phyloP scores from a whole-genome alignment of 2,797 vertebrate species.

The Pteropus rufus region DNA sequence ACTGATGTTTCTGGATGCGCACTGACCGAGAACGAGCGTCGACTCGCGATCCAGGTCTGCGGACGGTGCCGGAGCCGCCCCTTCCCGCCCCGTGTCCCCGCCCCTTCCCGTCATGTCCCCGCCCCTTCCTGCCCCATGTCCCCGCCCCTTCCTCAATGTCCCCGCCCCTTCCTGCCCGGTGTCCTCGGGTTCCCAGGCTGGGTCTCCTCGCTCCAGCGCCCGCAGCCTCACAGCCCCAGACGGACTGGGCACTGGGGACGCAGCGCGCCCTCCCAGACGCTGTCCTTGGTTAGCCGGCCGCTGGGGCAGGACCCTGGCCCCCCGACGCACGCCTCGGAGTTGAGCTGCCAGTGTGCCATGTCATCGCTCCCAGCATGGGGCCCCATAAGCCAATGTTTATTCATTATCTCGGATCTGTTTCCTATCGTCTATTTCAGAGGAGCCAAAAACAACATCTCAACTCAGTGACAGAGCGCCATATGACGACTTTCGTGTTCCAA shows the following conservation, averaged over 20 bases:
- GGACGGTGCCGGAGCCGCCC: neutral
- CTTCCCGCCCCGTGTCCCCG: neutral
- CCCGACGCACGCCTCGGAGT: slow-evolving; percentile 32
- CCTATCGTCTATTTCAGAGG: slow-evolving; percentile 63
- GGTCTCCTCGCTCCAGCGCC: neutral
- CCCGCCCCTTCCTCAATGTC: no score
- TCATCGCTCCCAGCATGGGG: slow-evolving; percentile 3
- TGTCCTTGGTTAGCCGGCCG: neutral
- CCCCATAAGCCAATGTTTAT: slow-evolving; percentile 65
- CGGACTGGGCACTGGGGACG: neutral
- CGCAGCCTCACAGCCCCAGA: accelerated
- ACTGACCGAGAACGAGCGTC: accelerated
- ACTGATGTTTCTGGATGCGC: neutral
- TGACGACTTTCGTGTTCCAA: slow-evolving; percentile 39
- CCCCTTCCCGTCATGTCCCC: no score
- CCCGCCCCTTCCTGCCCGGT: neutral
- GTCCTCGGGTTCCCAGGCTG: neutral
- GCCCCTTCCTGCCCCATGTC: no score
- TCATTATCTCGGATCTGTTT: slow-evolving; percentile 61
- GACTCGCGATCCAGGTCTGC: neutral
- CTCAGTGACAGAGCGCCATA: slow-evolving; percentile 36
- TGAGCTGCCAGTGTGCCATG: slow-evolving; percentile 6
- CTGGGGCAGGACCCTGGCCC: neutral
- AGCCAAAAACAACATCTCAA: slow-evolving; percentile 65
- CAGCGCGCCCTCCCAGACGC: neutral